Conservation (phyloP, 2,113 vertebrate species). For the Pluvianellus socialis region DNA sequence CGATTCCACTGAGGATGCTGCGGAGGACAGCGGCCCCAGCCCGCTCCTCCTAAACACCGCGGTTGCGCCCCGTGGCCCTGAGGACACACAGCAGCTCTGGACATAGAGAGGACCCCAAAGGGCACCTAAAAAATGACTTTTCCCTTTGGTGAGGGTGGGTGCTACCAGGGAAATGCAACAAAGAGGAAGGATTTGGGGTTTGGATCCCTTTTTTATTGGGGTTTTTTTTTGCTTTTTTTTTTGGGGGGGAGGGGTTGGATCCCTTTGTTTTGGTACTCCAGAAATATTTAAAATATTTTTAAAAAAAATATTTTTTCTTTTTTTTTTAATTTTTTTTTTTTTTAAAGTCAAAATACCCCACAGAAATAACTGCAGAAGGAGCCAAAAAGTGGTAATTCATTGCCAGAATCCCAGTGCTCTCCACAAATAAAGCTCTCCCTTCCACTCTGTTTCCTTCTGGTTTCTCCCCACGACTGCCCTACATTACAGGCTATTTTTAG, state of each 20-base stretch:
- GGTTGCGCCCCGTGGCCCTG: rapidly evolving
- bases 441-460: neutral
- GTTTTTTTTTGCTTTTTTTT: too few species aligned
- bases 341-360: neutral
- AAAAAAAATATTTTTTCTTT: rapidly evolving
- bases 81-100: neutral
- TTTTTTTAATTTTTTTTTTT: neutral
- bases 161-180: neutral
- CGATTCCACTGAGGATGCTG: rapidly evolving
- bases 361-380: neutral
- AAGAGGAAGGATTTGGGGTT: neutral
- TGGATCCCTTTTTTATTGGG: neutral
- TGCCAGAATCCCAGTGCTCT: neutral
- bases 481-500: conserved; percentile 60
- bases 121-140: neutral
- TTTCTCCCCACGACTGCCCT: neutral
- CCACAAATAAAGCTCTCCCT: neutral
- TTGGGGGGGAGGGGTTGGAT: too few species aligned
- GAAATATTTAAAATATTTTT: rapidly evolving
- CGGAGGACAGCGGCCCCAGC: neutral
- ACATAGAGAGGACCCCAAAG: rapidly evolving
- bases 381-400: neutral
- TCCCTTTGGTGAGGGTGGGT: too few species aligned
- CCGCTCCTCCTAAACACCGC: neutral
- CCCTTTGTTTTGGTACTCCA: neutral